Base-by-base conservation (phyloP, 2,888 invertebrate species). In the Agonopterix subpropinquella region DNA sequence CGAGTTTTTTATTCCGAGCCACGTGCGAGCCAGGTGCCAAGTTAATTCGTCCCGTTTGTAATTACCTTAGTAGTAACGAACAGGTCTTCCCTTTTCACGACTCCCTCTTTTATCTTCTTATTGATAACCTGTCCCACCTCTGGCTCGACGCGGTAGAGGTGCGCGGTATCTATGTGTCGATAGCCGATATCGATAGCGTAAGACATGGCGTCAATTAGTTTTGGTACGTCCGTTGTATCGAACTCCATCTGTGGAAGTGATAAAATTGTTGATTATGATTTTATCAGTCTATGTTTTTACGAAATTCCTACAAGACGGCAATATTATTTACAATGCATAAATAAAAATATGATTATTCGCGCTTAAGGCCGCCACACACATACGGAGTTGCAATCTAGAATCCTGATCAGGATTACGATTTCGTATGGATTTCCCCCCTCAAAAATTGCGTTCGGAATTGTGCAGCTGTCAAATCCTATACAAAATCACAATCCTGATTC, bases 141-240 rank as follows among this genome's bases (percentile, higher is more conserved):
- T 1, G 91, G 90, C 64, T 94, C 94, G 36, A 94, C 92, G 11
- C 90, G 85, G 68, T 96, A 96, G 9, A 91, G 79, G 56, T 90
- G 90, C 8, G 93, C 92, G 51, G 94, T 92, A 66, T 96, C 96
- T 51, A 96, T 89, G 65, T 94, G 93, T 0, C 94, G 89, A 67
- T 95, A 96, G 0, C 95, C 95, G 41, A 91, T 78, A 58, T 94
- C 93, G 48, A 95, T 92, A 4, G 95, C 95, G 62, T 92, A 90
- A 49, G 91, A 90, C 4, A 94, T 89, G 0, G 92, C 62, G 56
- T 92, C 90, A 0, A 85, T 47, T 53, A 86, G 54, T 48, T 77
- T 76, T 0, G 77, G 73, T 0, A 64, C 37, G 8, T 74, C 81
- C 0, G 56, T 47, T 0, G 55, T 39, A 9, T 62, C 50, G 39